Percentiles rank a stretch among this genome's conserved stretches.
phyloP scores from a whole-genome alignment of 2,113 vertebrate species.

The Vulpes ferrilata region DNA sequence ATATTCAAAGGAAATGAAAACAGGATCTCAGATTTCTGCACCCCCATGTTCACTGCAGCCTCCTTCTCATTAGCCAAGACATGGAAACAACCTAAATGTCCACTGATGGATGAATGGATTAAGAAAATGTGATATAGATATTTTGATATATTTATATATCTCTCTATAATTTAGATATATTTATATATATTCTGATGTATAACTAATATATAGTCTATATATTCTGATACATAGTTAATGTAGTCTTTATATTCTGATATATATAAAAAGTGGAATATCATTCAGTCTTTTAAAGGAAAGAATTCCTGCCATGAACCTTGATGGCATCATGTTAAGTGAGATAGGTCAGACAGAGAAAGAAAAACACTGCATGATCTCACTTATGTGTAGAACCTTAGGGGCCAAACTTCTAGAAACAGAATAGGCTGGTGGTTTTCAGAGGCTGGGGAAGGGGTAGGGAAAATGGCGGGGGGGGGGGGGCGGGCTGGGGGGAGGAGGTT shows the following conservation, averaged over 20 bases:
- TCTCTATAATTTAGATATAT: not conserved
- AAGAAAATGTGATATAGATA: not conserved
- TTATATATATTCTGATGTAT: not conserved
- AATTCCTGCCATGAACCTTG: not conserved
- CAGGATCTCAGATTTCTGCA: not conserved
- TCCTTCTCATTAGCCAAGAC: no score
- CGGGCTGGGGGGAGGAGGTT: not conserved
- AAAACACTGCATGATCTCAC: not conserved
- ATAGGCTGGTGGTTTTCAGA: not conserved
- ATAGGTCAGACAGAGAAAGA: not conserved
- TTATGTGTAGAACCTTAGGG: not conserved
- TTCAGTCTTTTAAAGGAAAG: not conserved
- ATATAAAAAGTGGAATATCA: no score
- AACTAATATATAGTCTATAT: no score
- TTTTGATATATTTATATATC: not conserved
- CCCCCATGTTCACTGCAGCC: no score
- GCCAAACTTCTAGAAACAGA: not conserved
- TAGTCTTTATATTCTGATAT: no score
- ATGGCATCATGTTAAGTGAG: not conserved
- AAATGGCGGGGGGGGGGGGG: no score
- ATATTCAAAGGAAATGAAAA: not conserved
- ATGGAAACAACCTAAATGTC: no score
- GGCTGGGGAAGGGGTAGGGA: not conserved
- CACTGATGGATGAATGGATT: no score
- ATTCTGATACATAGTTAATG: no score